Evolutionary conservation across 2,888 invertebrate species (phyloP).

Genomic region (Mylabris sibirica): DNA sequence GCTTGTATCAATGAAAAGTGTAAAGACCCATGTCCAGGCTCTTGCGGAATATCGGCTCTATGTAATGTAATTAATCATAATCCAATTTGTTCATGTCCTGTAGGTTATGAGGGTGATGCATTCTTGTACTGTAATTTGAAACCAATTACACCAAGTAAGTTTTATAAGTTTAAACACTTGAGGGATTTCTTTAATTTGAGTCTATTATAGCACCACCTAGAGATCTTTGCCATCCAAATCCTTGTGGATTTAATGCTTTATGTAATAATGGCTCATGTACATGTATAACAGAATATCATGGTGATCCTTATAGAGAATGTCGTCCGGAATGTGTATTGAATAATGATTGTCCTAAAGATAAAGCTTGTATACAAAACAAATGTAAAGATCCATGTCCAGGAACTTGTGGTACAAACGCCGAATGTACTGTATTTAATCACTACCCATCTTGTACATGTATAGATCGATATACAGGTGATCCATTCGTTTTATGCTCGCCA

Average conservation of each 20-base stretch:
- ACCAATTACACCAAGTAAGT: conserved; percentile 49
- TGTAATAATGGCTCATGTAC: conserved; percentile 78
- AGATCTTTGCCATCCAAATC: conserved; percentile 71
- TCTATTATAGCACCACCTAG: conserved; percentile 57
- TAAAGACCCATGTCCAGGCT: conserved; percentile 82
- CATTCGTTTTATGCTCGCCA: conserved; percentile 64
- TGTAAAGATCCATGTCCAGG: conserved; percentile 82
- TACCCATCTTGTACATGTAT: conserved; percentile 74
- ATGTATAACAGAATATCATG: conserved; percentile 78
- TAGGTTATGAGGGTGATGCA: conserved; percentile 77
- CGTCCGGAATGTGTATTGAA: conserved; percentile 78
- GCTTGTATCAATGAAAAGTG: conserved; percentile 82
- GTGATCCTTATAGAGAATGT: conserved; percentile 77
- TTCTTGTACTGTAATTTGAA: conserved; percentile 65
- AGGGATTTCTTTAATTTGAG: conserved; percentile 9
- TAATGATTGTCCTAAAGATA: conserved; percentile 73
- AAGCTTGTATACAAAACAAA: conserved; percentile 75
- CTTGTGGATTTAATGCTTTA: conserved; percentile 80
- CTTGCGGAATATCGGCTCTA: conserved; percentile 76
- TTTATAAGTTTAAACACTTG: background rate
- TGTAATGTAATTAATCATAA: conserved; percentile 79
- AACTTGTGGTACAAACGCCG: conserved; percentile 76
- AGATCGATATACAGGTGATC: conserved; percentile 76
- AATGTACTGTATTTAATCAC: conserved; percentile 77
- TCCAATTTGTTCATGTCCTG: conserved; percentile 76